phyloP scores from a whole-genome alignment of 2,113 vertebrate species.

The Hiodon alosoides region DNA sequence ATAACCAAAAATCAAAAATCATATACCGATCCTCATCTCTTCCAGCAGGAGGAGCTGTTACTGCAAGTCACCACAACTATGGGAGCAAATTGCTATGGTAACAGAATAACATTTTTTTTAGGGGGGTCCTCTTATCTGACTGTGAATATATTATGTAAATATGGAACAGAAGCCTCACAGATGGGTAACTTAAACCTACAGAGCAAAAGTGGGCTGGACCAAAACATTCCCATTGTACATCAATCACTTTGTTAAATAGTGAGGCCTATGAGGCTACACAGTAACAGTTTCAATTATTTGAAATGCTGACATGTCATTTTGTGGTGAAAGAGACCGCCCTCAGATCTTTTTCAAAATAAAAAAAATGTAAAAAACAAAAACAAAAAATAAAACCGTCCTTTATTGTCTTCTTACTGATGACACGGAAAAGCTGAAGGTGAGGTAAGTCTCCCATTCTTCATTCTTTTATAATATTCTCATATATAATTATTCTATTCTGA shows the following conservation, averaged over 20 bases:
- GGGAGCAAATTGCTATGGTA: conserved; percentile 36
- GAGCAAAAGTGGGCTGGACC: conserved; percentile 14
- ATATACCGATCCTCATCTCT: neutral
- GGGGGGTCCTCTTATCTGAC: conserved; percentile 43
- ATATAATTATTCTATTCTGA: no score
- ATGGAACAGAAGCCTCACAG: conserved; percentile 23
- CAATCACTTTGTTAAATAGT: neutral
- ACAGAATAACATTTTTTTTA: conserved; percentile 42
- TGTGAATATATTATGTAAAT: conserved; percentile 60
- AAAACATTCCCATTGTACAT: neutral
- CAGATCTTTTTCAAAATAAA: neutral
- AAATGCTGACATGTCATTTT: conserved; percentile 3
- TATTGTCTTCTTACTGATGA: neutral
- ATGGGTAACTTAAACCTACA: conserved; percentile 39
- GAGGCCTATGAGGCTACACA: neutral
- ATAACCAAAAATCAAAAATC: neutral
- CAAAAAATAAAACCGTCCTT: neutral
- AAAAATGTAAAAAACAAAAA: neutral
- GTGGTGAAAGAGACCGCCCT: neutral
- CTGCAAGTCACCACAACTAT: conserved; percentile 3
- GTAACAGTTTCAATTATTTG: neutral
- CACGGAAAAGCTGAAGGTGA: neutral
- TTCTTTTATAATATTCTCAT: no score
- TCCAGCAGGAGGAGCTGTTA: conserved; percentile 34
- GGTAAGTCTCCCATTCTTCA: neutral